These are phyloP conservation scores for Zosterops borbonicus DNA, from an alignment of 2,113 vertebrate species.

Conservation along the genomic window DNA sequence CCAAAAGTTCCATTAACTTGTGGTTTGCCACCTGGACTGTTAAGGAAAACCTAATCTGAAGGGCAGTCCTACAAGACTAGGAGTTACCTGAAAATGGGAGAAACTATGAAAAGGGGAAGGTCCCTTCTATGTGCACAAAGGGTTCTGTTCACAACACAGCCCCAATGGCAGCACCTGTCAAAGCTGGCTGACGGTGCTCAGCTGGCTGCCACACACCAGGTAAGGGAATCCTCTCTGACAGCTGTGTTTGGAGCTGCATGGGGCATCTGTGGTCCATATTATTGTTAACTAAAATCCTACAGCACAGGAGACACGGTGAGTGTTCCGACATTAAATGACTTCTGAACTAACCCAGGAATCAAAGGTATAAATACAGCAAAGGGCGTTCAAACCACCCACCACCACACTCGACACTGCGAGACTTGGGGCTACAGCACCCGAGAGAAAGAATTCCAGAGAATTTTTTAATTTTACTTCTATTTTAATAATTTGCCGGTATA, in stretches of 20 bases:
- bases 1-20: not conserved
- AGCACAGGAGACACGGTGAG: not conserved
- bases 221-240: not conserved
- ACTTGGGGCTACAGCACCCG: not conserved
- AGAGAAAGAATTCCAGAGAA: not conserved
- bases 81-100: not conserved
- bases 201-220: fast-evolving
- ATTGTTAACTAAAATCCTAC: not conserved
- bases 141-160: not conserved
- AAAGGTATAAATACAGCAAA: constrained; percentile 2
- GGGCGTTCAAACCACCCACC: not conserved
- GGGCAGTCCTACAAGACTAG: not conserved
- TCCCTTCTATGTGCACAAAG: not conserved
- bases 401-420: not conserved
- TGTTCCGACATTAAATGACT: not conserved
- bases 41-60: not conserved
- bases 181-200: not conserved
- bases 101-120: not conserved
- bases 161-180: not conserved
- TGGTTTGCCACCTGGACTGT: not conserved
- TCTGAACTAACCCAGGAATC: not conserved
- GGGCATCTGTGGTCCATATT: not conserved
- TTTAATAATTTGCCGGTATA: not conserved
- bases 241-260: not conserved
- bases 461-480: not conserved